Evolutionary conservation across 37 sponge, comb jelly and placozoan species (phyloP), one percentile per base, ranked within the genome.

Genomic region (Halichondria panicea): DNA sequence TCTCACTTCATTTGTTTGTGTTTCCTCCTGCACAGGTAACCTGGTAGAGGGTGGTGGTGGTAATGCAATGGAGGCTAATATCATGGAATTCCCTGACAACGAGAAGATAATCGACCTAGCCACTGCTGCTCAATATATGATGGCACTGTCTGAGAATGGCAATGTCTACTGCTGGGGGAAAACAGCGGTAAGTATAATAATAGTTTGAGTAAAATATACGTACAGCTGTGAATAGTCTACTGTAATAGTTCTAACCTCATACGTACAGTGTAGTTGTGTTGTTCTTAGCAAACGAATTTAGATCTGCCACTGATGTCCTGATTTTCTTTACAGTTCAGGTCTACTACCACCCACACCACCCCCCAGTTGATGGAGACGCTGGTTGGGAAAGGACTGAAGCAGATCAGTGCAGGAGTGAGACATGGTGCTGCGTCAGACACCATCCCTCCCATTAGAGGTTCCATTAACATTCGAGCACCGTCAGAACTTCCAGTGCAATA

Each of bases 151-250:
- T 22, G 83, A 81, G 42, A 38, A 22, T 60, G 94, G 90, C 8
- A 66, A 81, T 55, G 86, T 93, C 30, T 89, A 89, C 71, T 80
- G 77, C 65, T 83, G 79, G 78, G 94, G 94, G 9, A 73, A 84
- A 41, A 74, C 62, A 0, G 57, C 35, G 73, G 71, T 70, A 9
- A 22, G 69, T 64, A 7, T 21, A 7, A 35, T 9, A 24, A 9
- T 64, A 5, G 7, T 15, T 7, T 11, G 66, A 19, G 39, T 18
- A 4, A 36, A 36, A 64, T 33, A 7, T 64, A 5, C 35, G 9
- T 9, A 24, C 31, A 31, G 66, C 5, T 19, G 18, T 5, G 7
- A 30, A 58, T 5, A 22, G 59, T 58, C n/a, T 15, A 48, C 15
- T 48, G 52, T 48, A 19, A 15, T 11, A 19, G 60, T 58, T 8